A percentile compares a stretch with the other conserved stretches of the same genome.
phyloP scores from a whole-genome alignment of 1,140 invertebrate genomes.

The Calosoma granatense region DNA sequence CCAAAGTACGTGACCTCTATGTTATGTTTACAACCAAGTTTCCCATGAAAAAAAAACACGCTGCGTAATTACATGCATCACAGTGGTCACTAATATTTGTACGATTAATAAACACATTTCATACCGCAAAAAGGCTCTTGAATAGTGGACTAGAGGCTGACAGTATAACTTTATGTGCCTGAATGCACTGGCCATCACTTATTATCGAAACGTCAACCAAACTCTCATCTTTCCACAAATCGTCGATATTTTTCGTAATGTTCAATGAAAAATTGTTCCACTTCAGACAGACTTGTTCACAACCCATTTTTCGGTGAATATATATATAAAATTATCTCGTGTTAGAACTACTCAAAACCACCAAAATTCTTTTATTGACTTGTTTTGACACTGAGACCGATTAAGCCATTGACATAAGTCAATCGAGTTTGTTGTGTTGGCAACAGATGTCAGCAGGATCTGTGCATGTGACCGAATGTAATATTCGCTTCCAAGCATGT shows the following conservation, averaged over 20 bases:
- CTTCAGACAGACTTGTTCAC: slow-evolving; percentile 51
- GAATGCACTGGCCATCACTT: slow-evolving; percentile 53
- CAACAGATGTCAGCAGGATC: no score
- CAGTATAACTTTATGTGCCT: slow-evolving; percentile 61
- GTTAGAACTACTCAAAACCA: background rate
- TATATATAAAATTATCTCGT: background rate
- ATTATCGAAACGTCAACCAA: slow-evolving; percentile 60
- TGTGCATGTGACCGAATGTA: no score
- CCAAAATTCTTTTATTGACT: background rate
- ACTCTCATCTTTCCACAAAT: slow-evolving; percentile 53
- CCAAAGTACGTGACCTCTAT: no score
- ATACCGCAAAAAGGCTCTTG: slow-evolving; percentile 53
- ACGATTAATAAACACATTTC: no score
- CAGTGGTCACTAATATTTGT: no score
- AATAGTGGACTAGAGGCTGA: slow-evolving; percentile 64
- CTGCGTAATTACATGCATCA: no score
- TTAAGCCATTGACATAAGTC: no score
- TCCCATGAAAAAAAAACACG: no score
- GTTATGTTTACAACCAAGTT: no score
- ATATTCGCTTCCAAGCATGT: no score
- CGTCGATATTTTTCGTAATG: slow-evolving; percentile 50
- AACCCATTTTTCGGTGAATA: slow-evolving; percentile 33
- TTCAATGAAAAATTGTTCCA: slow-evolving; percentile 57
- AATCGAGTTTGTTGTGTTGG: no score
- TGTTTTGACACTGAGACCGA: slow-evolving; percentile 7